These are phyloP conservation scores for Furnarius figulus DNA, from an alignment of 2,113 vertebrate species.

Conservation along the genomic window DNA sequence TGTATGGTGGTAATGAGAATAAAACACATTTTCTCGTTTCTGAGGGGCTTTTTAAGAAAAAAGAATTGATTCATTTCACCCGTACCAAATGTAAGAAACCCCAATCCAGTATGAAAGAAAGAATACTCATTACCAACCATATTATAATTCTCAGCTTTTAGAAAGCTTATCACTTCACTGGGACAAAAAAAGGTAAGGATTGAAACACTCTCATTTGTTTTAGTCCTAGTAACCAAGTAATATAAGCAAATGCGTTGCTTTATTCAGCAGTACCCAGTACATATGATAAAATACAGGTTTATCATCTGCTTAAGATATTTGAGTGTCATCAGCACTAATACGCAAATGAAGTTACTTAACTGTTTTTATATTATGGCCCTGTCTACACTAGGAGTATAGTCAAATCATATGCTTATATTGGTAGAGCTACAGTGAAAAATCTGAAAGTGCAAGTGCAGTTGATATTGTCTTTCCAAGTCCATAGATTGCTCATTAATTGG, in stretches of 20 bases:
- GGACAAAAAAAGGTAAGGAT: neutral
- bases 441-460: neutral
- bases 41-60: neutral
- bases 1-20: neutral
- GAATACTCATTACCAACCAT: neutral
- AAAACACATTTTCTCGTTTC: neutral
- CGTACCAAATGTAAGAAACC: neutral
- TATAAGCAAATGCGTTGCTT: neutral
- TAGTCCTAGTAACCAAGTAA: neutral
- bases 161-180: neutral
- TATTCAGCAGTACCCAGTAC: neutral
- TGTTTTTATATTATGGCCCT: neutral
- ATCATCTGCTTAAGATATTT: neutral
- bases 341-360: neutral
- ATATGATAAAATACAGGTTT: neutral
- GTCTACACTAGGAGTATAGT: neutral
- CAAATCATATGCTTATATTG: neutral
- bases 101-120: neutral
- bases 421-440: neutral
- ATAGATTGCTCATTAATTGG: neutral
- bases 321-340: neutral
- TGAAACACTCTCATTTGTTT: neutral
- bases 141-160: neutral
- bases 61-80: rapidly evolving
- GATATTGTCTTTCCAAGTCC: neutral